phyloP scores from a whole-genome alignment of 2,888 invertebrate genomes.

The Apoderus coryli region DNA sequence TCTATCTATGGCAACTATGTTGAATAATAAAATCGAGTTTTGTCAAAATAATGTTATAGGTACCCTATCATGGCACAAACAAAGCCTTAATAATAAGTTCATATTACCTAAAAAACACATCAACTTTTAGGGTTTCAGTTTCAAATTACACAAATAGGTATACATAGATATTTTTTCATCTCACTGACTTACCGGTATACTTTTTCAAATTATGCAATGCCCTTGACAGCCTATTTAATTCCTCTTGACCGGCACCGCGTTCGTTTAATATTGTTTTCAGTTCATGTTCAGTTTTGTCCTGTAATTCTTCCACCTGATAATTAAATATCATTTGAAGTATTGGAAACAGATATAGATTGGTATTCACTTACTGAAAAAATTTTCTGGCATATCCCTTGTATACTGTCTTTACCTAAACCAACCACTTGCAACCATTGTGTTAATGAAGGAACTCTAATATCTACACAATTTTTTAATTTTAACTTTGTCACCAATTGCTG shows the following conservation, averaged over 20 bases:
- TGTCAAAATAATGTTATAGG: too few relatives aligned
- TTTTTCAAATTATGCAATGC: slow-evolving; percentile 76
- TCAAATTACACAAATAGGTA: too few relatives aligned
- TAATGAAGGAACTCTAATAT: slow-evolving; percentile 64
- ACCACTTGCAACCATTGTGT: slow-evolving; percentile 88
- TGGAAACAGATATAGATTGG: too few relatives aligned
- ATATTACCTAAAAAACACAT: too few relatives aligned
- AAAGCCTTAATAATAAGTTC: too few relatives aligned
- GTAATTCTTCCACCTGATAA: slow-evolving; percentile 51
- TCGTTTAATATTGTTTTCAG: slow-evolving; percentile 54
- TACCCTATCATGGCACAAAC: too few relatives aligned
- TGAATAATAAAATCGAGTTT: too few relatives aligned
- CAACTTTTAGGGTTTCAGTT: too few relatives aligned
- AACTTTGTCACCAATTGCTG: slow-evolving; percentile 78
- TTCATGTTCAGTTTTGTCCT: slow-evolving; percentile 75
- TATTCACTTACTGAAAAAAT: slow-evolving; percentile 40
- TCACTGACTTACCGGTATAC: slow-evolving; percentile 62
- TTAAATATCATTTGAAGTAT: too few relatives aligned
- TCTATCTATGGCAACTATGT: too few relatives aligned
- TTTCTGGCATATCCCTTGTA: slow-evolving; percentile 57
- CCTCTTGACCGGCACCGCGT: slow-evolving; percentile 56
- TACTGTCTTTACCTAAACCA: slow-evolving; percentile 59
- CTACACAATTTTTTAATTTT: slow-evolving; percentile 50
- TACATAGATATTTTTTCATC: too few relatives aligned
- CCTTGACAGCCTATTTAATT: slow-evolving; percentile 63